Evolutionary conservation across 2,888 invertebrate species (phyloP), one percentile per base, ranked within the genome.

Genomic region (Noctua janthe): DNA sequence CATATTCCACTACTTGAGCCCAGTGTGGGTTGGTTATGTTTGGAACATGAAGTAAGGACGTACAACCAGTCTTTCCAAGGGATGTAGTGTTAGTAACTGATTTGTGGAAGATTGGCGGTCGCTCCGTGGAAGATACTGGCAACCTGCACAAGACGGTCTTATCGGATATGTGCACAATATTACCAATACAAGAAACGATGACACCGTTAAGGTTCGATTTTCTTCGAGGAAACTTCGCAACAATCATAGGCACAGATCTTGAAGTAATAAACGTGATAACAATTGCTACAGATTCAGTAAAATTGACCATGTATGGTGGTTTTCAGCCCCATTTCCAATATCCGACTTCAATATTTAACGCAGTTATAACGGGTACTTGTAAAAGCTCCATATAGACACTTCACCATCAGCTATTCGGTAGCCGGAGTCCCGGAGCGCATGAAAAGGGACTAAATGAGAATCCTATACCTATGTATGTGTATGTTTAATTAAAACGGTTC

Each of bases 401-500:
- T 29, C 2, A 39, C 39, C 62, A 74, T 76, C 15, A 39, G 49
- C 74, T 62, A 73, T 76, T 49, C 17, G 35, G 17, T n/a, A 23
- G n/a, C n/a, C 49, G 29, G 39, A 13, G 49, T 6, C 15, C n/a
- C 49, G 39, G 39, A 13, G 49, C 35, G 35, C n/a, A 62, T 75
- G 51, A n/a, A 64, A 76, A 76, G 62, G 75, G 39, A 29, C 35
- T 39, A 56, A 76, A 76, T 76, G 76, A 56, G 76, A 76, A 69
- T 69, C 39, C 67, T 78, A 69, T 56, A 54, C 69, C 15, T n/a
- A n/a, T 74, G 47, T 47, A 43, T 69, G 49, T 59, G 51, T 66
- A 56, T 51, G 77, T 78, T 78, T 78, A 76, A 76, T 78, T 69
- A 69, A 78, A 54, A 78, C 49, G 49, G 67, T 69, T 78, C 49